Percentiles rank a stretch among this genome's conserved stretches.
Conservation (phyloP, 2,113 vertebrate species). For the Limnothrissa miodon region DNA sequence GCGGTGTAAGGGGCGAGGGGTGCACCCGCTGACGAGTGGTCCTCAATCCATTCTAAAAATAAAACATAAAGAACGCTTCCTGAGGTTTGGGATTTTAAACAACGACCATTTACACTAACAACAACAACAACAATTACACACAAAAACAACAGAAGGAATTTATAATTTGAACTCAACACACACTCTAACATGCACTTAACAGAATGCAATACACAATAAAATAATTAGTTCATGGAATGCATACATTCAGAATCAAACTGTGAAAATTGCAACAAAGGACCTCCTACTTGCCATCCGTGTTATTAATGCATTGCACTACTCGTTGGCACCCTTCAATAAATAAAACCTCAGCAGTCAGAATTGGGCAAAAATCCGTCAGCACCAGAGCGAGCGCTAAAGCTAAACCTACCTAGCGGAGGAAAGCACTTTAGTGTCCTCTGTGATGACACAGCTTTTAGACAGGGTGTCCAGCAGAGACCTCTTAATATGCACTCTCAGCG, state of each 20-base stretch:
- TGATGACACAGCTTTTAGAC: neutral
- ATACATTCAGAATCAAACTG: no score
- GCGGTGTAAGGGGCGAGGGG: conserved; percentile 81
- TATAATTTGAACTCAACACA: no score
- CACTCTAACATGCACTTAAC: no score
- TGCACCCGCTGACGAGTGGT: conserved; percentile 79
- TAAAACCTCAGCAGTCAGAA: neutral
- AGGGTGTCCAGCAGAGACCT: neutral
- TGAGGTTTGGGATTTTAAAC: conserved; percentile 27
- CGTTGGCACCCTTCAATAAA: no score
- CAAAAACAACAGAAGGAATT: no score
- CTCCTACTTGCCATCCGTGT: no score
- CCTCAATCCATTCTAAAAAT: conserved; percentile 92
- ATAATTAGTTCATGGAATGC: no score
- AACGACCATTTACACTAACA: neutral
- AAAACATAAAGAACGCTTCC: conserved; percentile 54
- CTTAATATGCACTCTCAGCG: conserved; percentile 22
- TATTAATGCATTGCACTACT: neutral
- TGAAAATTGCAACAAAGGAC: no score
- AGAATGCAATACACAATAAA: no score
- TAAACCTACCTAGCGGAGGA: neutral
- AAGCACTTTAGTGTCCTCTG: neutral
- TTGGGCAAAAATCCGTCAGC: neutral
- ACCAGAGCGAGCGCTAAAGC: neutral
- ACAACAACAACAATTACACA: no score